Evolutionary conservation across 2,113 vertebrate species (phyloP).

Genomic region (Gracilinanus agilis): DNA sequence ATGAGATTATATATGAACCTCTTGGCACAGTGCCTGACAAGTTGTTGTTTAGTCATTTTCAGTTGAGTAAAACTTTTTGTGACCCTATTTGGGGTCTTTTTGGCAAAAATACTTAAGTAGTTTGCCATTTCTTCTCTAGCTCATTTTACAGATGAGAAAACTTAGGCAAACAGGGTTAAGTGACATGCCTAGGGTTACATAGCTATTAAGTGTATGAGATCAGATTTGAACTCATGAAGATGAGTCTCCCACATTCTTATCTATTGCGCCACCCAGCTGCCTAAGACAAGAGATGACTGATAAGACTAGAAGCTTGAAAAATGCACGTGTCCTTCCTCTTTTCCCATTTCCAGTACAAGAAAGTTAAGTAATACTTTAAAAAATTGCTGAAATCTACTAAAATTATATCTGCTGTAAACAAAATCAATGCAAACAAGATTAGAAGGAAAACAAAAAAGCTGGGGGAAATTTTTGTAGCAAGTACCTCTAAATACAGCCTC

Average conservation of each 20-base stretch:
- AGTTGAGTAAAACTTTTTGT: neutral
- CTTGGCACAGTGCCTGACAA: neutral
- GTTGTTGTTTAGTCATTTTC: neutral
- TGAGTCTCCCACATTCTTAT: neutral
- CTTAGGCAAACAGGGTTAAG: neutral
- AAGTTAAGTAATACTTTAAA: neutral
- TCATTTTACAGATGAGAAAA: neutral
- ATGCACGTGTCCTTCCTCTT: neutral
- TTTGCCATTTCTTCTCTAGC: neutral
- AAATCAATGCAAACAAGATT: too few relatives aligned
- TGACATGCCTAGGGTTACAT: neutral
- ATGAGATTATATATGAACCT: neutral
- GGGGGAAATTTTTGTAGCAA: too few relatives aligned
- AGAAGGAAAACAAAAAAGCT: too few relatives aligned
- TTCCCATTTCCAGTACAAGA: neutral
- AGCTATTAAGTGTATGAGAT: neutral
- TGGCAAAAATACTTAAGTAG: neutral
- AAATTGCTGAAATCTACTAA: neutral
- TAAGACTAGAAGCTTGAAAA: neutral
- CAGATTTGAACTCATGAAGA: neutral
- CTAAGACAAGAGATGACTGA: neutral
- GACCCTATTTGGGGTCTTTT: neutral
- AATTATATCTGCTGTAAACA: neutral
- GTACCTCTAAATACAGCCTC: too few relatives aligned
- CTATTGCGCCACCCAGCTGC: neutral